Conservation (phyloP, 2,888 invertebrate species). For the Andrena trimmerana region DNA sequence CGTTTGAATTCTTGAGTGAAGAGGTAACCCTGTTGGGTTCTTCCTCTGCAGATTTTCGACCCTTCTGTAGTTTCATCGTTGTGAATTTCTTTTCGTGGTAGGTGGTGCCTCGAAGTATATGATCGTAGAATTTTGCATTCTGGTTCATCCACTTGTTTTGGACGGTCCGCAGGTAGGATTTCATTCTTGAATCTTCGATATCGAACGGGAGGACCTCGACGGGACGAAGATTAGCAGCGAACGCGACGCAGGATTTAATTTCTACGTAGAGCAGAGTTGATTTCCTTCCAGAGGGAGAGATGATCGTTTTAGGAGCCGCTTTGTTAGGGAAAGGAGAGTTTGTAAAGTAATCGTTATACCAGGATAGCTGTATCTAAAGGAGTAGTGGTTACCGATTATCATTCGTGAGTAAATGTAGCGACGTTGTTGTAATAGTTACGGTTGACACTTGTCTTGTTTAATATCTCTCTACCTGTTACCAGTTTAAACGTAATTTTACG, state of each 20-base stretch:
- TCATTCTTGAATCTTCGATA: background rate
- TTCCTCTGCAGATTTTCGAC: no score
- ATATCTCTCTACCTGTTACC: constrained; percentile 47
- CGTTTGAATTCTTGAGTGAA: no score
- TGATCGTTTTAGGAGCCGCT: constrained; percentile 7
- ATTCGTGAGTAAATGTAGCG: constrained; percentile 44
- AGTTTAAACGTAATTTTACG: constrained; percentile 43
- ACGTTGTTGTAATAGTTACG: constrained; percentile 44
- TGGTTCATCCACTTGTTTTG: no score
- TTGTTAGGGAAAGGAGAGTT: constrained; percentile 20
- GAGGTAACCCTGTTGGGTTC: no score
- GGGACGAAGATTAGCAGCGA: background rate
- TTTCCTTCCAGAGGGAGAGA: constrained; percentile 1
- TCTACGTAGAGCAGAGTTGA: background rate
- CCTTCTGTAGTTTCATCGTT: no score
- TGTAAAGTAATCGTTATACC: constrained; percentile 35
- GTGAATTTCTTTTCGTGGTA: no score
- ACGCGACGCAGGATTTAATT: background rate
- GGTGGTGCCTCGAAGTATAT: no score
- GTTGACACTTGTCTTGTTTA: constrained; percentile 46
- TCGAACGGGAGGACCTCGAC: background rate
- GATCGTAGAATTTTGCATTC: no score
- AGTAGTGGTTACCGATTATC: constrained; percentile 38
- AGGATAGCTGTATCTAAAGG: constrained; percentile 45
- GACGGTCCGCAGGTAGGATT: no score